Evolutionary conservation across 2,888 invertebrate genomes (phyloP).

Genomic region (Anodontia alba): DNA sequence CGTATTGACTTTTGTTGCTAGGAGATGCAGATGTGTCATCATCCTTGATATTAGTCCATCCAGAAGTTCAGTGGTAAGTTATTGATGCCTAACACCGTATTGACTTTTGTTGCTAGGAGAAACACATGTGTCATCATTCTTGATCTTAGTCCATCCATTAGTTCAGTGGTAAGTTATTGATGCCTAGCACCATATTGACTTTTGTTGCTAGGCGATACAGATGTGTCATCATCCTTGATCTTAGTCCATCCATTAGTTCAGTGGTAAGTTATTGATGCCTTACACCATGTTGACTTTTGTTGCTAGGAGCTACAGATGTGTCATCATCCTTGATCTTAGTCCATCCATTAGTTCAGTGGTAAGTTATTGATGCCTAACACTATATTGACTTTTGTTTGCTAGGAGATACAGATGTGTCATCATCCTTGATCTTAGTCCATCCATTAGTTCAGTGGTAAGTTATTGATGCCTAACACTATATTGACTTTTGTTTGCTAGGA

Average conservation of each 20-base stretch:
- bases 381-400: slow-evolving; percentile 89
- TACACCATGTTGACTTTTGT: slow-evolving; percentile 88
- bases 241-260: slow-evolving; percentile 91
- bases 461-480: slow-evolving; percentile 75
- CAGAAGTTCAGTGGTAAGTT: slow-evolving; percentile 89
- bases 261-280: slow-evolving; percentile 87
- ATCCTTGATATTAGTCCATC: slow-evolving; percentile 93
- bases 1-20: slow-evolving; percentile 89
- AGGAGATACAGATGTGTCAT: slow-evolving; percentile 90
- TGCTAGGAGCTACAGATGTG: slow-evolving; percentile 90
- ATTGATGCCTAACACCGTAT: slow-evolving; percentile 75
- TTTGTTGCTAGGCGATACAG: slow-evolving; percentile 90
- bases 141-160: slow-evolving; percentile 91
- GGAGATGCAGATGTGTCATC: slow-evolving; percentile 90
- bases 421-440: slow-evolving; percentile 92
- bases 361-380: slow-evolving; percentile 82
- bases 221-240: slow-evolving; percentile 91
- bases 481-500: slow-evolving; percentile 90
- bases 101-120: slow-evolving; percentile 89
- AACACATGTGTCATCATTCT: slow-evolving; percentile 91
- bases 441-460: slow-evolving; percentile 89
- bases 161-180: slow-evolving; percentile 88
- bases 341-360: slow-evolving; percentile 91
- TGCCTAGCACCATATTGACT: slow-evolving; percentile 86
- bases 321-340: slow-evolving; percentile 92